Conservation (phyloP, 2,113 vertebrate species). For the Neolamprologus falcicula region DNA sequence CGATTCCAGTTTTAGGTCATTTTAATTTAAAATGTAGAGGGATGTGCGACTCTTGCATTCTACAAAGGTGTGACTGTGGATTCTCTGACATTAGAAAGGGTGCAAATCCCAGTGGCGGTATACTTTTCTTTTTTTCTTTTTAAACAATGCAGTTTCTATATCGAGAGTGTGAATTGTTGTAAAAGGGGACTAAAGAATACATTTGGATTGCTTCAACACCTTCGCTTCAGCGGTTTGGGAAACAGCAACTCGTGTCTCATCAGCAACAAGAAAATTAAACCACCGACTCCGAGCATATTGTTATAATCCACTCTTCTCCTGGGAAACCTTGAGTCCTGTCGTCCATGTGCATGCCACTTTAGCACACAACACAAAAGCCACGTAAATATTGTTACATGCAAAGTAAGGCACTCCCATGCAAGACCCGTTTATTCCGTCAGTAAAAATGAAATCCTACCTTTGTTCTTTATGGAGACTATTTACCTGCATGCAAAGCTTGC, state of each 20-base stretch:
- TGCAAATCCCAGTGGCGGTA: not conserved
- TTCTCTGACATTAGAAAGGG: not conserved
- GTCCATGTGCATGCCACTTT: not conserved
- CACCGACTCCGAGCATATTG: not conserved
- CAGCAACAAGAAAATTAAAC: not conserved
- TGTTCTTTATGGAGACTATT: not conserved
- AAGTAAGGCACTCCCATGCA: not conserved
- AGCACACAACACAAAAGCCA: not conserved
- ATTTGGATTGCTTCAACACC: not conserved
- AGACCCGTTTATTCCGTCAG: not conserved
- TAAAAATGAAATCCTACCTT: not conserved
- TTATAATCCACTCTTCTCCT: not conserved
- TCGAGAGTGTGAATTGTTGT: not conserved
- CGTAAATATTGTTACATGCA: not conserved
- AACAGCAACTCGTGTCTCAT: not conserved
- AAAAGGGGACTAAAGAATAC: not conserved
- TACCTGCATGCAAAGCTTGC: not conserved
- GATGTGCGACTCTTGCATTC: not conserved
- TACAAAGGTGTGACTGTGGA: not conserved
- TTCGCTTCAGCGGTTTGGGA: not conserved
- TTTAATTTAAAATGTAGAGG: not conserved
- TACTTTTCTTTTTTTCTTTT: not conserved
- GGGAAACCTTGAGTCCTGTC: not conserved
- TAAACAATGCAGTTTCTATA: not conserved
- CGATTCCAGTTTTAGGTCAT: not conserved